Percentiles rank a stretch among this genome's conserved stretches.
phyloP scores from a whole-genome alignment of 2,113 vertebrate genomes.

The Nycticryphes semicollaris region DNA sequence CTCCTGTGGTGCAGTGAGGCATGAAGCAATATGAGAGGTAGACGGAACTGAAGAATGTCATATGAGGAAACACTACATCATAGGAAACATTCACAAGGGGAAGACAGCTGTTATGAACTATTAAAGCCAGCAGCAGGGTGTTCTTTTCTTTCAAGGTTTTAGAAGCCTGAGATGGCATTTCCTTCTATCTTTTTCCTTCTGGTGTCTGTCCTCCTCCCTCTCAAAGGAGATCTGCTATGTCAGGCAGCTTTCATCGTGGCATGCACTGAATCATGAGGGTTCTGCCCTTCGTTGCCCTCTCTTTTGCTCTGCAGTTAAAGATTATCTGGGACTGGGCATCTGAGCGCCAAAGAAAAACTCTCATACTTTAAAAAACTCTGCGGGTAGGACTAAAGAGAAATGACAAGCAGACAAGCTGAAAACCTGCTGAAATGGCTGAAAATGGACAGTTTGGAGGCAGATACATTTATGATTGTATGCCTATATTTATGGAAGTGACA shows the following conservation, averaged over 20 bases:
- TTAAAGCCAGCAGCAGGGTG: slow-evolving; percentile 28
- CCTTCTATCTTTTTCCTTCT: background rate
- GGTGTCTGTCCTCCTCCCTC: background rate
- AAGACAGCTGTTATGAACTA: slow-evolving; percentile 48
- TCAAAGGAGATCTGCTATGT: background rate
- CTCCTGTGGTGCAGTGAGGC: slow-evolving; percentile 12
- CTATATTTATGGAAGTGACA: background rate
- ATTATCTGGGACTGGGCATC: background rate
- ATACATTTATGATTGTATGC: background rate
- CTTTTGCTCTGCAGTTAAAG: background rate
- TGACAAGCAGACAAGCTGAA: background rate
- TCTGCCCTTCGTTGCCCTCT: background rate
- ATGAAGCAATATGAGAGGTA: background rate
- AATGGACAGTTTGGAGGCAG: background rate
- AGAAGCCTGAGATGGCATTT: background rate
- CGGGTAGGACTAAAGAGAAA: background rate
- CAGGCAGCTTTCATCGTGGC: background rate
- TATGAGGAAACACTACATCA: background rate
- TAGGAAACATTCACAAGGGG: slow-evolving; percentile 1
- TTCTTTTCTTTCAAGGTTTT: slow-evolving; percentile 10
- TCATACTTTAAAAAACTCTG: background rate
- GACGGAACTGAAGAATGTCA: slow-evolving; percentile 3
- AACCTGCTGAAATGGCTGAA: background rate
- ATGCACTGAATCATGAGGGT: background rate
- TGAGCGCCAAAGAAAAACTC: background rate